Evolutionary conservation across 64 coral and sea anemone species (phyloP), one percentile per base, ranked within the genome.

Genomic region (Montipora cactus): DNA sequence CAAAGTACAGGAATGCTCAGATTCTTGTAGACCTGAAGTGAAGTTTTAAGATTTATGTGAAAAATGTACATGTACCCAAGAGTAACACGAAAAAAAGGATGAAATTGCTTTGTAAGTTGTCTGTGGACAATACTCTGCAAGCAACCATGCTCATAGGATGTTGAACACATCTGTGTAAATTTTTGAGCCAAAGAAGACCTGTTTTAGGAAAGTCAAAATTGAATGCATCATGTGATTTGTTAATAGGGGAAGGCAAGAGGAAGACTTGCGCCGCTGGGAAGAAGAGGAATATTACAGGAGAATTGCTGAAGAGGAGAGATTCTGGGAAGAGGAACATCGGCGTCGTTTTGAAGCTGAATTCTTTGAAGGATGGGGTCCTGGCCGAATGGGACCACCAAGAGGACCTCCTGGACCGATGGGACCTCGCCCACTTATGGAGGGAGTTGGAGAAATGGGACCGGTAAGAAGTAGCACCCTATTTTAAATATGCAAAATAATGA

Each of bases 301-400:
- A 88, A 78, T 95, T 28, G 94, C 92, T 25, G 95, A 96, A 59
- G 97, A 99, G 78, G 97, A 99, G 74, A 94, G 95, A 73, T 94
- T 99, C 66, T 99, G 97, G 97, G 97, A 99, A 92, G 97, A 99
- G 44, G 94, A 99, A 25, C 67, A 93, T 20, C 90, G 89, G 19
- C 92, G 95, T 15, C 89, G 90, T 71, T 95, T 80, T 87, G 95
- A 93, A 51, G 92, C 84, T 88, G 96, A 98, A 58, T 95, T 93
- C 81, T 91, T 88, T 91, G 95, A 94, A 50, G 86, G 91, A 59
- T 61, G 55, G 13, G 19, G 47, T 2, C 49, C 82, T 53, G 73
- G 71, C n/a, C n/a, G 80, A 45, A 81, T 86, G 82, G 82, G 83
- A 52, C 81, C 81, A 49, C 79, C 90, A 53, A 50, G 79, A 57